Evolutionary conservation across 1,140 invertebrate genomes (phyloP).

Genomic region (Steinernema feltiae): DNA sequence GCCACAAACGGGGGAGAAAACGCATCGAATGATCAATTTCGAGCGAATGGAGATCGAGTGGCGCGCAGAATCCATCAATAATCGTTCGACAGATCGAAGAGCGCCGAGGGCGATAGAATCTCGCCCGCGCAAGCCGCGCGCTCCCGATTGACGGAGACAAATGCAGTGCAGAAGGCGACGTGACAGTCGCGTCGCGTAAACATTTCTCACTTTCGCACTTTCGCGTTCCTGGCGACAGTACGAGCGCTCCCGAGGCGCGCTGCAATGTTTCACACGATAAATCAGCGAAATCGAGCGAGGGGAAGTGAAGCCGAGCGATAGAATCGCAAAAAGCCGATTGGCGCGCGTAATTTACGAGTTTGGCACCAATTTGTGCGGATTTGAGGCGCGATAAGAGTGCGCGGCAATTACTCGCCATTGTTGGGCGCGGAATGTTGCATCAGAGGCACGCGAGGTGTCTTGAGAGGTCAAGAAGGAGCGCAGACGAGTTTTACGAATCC

Average conservation of each 20-base stretch:
- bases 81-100: background rate
- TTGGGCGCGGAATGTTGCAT: background rate
- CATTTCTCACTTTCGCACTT: background rate
- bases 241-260: background rate
- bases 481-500: background rate
- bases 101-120: background rate
- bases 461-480: background rate
- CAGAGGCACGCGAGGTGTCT: background rate
- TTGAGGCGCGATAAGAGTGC: background rate
- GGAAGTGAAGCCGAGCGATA: background rate
- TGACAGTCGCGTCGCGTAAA: background rate
- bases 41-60: no score
- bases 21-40: background rate
- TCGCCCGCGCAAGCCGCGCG: background rate
- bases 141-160: background rate
- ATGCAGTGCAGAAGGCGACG: background rate
- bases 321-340: background rate
- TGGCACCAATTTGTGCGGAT: conserved; percentile 8
- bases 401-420: conserved; percentile 2
- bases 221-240: no score
- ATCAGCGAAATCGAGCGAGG: background rate
- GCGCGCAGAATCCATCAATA: no score
- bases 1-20: background rate
- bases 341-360: conserved; percentile 4
- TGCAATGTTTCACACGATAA: background rate